Evolutionary conservation across 2,113 vertebrate genomes (phyloP), one percentile per base, ranked within the genome.

Genomic region (Aleadryas rufinucha): DNA sequence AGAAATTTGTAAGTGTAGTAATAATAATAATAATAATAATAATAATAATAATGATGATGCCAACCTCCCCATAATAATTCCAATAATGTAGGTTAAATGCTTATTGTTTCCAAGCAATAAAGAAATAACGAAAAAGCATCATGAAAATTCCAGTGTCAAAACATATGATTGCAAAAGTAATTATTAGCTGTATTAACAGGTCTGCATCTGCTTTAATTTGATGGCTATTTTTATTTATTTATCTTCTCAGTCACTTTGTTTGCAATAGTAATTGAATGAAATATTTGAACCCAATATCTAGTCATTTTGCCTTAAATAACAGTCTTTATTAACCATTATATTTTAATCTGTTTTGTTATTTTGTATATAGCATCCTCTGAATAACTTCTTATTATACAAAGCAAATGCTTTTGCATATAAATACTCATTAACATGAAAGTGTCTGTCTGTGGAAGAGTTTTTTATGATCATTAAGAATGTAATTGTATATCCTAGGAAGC

Each of bases 401-500:
- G 6, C 2, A 85, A 79, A 47, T 49, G 4, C 3, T 80, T 83
- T 72, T 76, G 20, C 28, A 65, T 35, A 44, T 50, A 71, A 82
- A 35, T 57, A 63, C 7, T 60, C 20, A 49, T 27, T 64, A 65
- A 13, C 2, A 18, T 22, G 20, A 47, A 57, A 23, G 1, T 16
- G 20, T 45, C 18, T 81, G 10, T 70, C 35, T 3, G 0, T 24
- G 9, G 24, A 85, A 44, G 4, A 31, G 6, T 9, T 71, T 82
- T 76, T 66, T 1, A 2, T 53, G 20, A 68, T n/a, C 1, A 0
- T 70, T 61, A 31, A 13, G 3, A 60, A 10, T n/a, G 5, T 31
- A 49, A 37, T 27, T 7, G 3, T 41, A 22, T 84, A 39, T 70
- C 8, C 7, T 35, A 59, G 61, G 16, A 80, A 84, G 7, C 3